Conservation (phyloP, 2,113 vertebrate species). For the Embiotoca jacksoni region DNA sequence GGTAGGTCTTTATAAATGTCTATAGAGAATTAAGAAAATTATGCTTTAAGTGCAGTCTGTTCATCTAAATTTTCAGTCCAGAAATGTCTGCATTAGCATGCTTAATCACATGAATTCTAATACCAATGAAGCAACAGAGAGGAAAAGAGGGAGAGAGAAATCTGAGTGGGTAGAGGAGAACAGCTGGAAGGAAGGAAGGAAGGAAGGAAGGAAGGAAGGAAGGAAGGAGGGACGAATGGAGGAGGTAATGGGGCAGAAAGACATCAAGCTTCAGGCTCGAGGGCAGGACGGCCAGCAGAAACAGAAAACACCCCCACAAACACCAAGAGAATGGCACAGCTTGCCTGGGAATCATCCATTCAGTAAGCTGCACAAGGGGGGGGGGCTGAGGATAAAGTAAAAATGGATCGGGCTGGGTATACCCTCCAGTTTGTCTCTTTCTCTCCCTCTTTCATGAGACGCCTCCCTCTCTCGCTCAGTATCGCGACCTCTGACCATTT, state of each 20-base stretch:
- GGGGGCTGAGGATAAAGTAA: slow-evolving; percentile 3
- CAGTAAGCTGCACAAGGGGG: slow-evolving; percentile 31
- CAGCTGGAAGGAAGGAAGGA: slow-evolving; percentile 48
- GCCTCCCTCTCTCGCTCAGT: not conserved
- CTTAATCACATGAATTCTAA: slow-evolving; percentile 20
- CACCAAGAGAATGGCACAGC: slow-evolving; percentile 41
- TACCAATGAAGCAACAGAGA: slow-evolving; percentile 7
- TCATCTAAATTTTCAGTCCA: slow-evolving; percentile 6
- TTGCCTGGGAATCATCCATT: slow-evolving; percentile 50
- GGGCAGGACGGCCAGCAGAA: slow-evolving; percentile 28
- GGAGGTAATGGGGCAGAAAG: slow-evolving; percentile 72
- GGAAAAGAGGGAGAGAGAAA: not conserved
- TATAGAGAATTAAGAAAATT: not conserved
- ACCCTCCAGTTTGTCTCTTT: slow-evolving; percentile 8
- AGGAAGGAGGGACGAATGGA: slow-evolving; percentile 28
- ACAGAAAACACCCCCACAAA: slow-evolving; percentile 36
- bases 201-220: slow-evolving; percentile 31
- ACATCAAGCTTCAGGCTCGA: slow-evolving; percentile 41
- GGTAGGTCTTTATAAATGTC: not conserved
- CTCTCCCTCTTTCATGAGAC: slow-evolving; percentile 9
- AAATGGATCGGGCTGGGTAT: slow-evolving; percentile 31
- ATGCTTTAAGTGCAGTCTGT: not conserved
- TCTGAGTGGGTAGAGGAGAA: slow-evolving; percentile 51
- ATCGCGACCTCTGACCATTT: slow-evolving; percentile 24
- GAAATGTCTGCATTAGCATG: slow-evolving; percentile 13